Conservation (phyloP, 2,113 vertebrate species). For the Rhodinocichla rosea region DNA sequence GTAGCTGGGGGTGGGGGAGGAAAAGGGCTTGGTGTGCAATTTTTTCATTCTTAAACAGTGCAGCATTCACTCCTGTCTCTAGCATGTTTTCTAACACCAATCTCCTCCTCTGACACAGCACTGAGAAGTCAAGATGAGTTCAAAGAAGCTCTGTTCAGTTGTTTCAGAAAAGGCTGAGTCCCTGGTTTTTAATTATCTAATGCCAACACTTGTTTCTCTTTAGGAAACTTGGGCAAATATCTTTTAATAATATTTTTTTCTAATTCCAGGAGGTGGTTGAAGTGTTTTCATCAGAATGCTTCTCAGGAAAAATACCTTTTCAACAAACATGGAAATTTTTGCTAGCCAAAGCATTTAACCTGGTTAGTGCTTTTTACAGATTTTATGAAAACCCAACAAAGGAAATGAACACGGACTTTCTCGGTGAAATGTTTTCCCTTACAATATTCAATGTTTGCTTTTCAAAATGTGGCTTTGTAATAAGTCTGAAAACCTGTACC, state of each 20-base stretch:
- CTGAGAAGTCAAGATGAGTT: background rate
- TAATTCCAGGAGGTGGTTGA: background rate
- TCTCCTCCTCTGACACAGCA: background rate
- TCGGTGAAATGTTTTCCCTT: background rate
- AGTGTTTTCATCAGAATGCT: background rate
- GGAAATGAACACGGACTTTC: background rate
- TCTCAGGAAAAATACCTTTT: background rate
- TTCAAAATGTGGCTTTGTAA: background rate
- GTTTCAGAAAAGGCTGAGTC: background rate
- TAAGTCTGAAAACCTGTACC: background rate
- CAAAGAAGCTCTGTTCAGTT: background rate
- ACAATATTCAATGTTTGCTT: background rate
- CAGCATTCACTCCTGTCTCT: background rate
- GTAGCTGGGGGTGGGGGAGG: background rate
- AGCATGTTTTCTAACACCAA: background rate
- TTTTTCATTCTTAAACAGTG: constrained; percentile 7
- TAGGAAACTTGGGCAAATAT: background rate
- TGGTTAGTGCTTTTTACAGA: background rate
- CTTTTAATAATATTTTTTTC: background rate
- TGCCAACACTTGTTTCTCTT: background rate
- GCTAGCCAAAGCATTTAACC: background rate
- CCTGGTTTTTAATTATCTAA: background rate
- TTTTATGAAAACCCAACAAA: background rate
- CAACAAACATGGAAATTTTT: background rate
- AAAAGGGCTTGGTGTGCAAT: background rate